Evolutionary conservation across 2,888 invertebrate species (phyloP), one percentile per base, ranked within the genome.

Genomic region (Clivina fossor): DNA sequence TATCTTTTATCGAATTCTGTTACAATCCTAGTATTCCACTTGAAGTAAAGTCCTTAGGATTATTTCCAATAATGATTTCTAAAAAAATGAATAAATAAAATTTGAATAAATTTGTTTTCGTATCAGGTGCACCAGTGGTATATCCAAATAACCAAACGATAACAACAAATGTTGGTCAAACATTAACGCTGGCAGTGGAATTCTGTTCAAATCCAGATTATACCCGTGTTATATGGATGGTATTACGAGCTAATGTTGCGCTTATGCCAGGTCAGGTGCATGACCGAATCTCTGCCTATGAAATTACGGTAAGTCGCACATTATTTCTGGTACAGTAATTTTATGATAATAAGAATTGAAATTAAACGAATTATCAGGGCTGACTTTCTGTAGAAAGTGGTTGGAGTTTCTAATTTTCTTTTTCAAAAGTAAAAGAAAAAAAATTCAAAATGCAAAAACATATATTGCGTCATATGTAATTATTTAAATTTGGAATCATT

Each of bases 131-230:
- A 51, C 87, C 87, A 57, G 81, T 83, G 65, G 82, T 85, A 28
- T 77, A 80, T 61, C 84, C 85, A 2, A 75, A 78, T 58, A 82
- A 81, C 69, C 80, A 83, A 66, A 85, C 82, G 41, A 78, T 86
- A 61, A 82, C 83, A 19, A 86, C 84, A 13, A 81, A 84, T 64
- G 81, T 82, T 55, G 88, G 88, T 24, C 83, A 84, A 58, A 80
- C 83, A 0, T 72, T 86, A 58, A 82, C 84, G 61, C 73, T 88
- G 33, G 79, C 82, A 32, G 85, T 86, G 62, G 86, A 87, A 70
- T 86, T 86, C 69, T 88, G 88, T 74, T 87, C 88, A 63, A 86
- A 88, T 73, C 90, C 90, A 2, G 78, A 81, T 32, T 81, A 83
- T 63, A 80, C 76, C 44, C 78, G 78, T 66, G 79, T 81, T 18